Evolutionary conservation across 2,113 vertebrate genomes (phyloP).

Genomic region (Peucedramus taeniatus): DNA sequence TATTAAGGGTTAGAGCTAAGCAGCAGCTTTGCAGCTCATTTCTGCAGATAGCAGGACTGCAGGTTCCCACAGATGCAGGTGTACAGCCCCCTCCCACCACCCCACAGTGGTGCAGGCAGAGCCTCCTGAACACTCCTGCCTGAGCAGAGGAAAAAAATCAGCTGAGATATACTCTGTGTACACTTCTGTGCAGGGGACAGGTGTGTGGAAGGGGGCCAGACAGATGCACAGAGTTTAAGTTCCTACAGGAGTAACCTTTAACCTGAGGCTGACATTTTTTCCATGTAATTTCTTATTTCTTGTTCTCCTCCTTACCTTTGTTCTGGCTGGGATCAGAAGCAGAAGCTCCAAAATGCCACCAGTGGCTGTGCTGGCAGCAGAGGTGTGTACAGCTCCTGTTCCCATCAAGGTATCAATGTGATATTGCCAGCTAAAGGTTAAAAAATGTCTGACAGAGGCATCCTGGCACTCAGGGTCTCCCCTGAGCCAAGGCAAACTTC

Average conservation of each 20-base stretch:
- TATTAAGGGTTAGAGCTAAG: background rate
- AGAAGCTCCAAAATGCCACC: background rate
- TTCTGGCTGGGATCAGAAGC: background rate
- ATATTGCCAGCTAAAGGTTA: background rate
- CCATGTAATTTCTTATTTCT: background rate
- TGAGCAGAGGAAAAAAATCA: background rate
- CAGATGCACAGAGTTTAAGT: rapidly evolving
- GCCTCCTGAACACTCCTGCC: background rate
- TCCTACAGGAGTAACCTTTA: background rate
- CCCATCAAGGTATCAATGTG: background rate
- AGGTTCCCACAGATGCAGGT: background rate
- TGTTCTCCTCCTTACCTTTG: background rate
- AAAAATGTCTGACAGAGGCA: background rate
- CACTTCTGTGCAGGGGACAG: background rate
- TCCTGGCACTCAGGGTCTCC: background rate
- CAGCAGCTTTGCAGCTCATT: background rate
- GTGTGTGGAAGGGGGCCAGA: rapidly evolving
- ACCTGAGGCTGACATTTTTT: background rate
- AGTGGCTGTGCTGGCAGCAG: background rate
- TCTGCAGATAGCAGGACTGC: background rate
- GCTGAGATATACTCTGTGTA: background rate
- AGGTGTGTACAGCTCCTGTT: background rate
- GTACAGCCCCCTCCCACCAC: background rate
- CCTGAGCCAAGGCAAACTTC: background rate
- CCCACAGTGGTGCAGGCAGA: background rate